Base-by-base conservation (phyloP, 2,797 vertebrate species). In the Apogon hyalosoma region DNA sequence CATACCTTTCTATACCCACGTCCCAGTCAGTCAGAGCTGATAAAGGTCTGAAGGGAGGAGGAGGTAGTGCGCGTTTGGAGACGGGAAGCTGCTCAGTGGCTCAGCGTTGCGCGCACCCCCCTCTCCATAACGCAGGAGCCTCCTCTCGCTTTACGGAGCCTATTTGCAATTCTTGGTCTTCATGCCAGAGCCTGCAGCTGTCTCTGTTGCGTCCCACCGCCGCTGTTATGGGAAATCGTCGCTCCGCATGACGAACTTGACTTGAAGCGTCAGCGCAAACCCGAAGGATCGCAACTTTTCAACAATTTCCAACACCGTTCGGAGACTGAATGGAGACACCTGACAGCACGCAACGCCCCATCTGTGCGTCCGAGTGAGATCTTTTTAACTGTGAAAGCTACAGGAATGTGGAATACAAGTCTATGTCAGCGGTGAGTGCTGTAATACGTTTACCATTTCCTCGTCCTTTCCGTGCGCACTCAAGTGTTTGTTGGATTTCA, bases 171-270 rank as follows among this genome's bases (percentile, higher is more conserved):
- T 82, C 83, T 75, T 69, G 71, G 70, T 81, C 74, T 80, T 72
- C 79, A 7, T 84, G 90, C 90, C 83, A 89, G 86, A 86, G 82
- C 76, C 84, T 86, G 90, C 91, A 91, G 91, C 90, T 93, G 90
- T 90, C 87, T 86, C 67, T 43, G 64, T 10, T 16, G 73, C 72
- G 79, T 72, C 77, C 65, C 77, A 9, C 59, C 3, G 64, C 73
- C 62, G 54, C 73, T 31, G 65, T 36, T 69, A 72, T 64, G 75
- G 57, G 63, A 63, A 80, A 53, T 6, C 79, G 72, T 78, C 75
- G 73, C 18, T 40, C 42, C 19, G 53, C 64, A 15, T 43, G 75
- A 79, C 73, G 19, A 57, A 63, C 54, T 33, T 52, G 21, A 72
- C 53, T 58, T 18, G 28, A 69, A 73, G 68, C 58, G 48, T 49